Base-by-base conservation (phyloP, 2,888 invertebrate species). In the Ophonus ardosiacus region DNA sequence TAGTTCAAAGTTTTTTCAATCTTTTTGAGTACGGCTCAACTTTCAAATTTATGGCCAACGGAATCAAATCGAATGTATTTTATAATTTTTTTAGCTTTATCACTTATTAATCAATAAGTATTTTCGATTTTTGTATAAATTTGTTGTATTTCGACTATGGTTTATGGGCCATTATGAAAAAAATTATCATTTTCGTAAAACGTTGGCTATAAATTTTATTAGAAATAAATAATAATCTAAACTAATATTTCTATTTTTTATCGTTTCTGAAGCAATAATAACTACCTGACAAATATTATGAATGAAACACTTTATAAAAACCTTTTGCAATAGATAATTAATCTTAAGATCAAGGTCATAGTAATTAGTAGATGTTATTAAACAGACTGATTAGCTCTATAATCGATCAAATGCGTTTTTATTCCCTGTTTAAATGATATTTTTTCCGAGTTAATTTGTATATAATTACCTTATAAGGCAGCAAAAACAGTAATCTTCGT, bases 391-490 rank as follows among this genome's bases (percentile, higher is more conserved):
- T 76, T 76, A 76, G 17, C 24, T 76, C 17, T 18, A 24, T 51
- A 76, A 76, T 76, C 76, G 51, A 76, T 76, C 76, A 76, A 76
- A 76, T 18, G 18, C 43, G 43, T 76, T 76, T 51, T 76, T 68
- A n/a, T 68, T 13, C 7, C n/a, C 0, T 43, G 17, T 76, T 51
- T 76, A 76, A 76, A 76, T 76, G 68, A 76, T 31, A 76, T 43
- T 76, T 76, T 76, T 76, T 51, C n/a, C 6, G 10, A 3, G 56
- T 51, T 76, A 76, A 76, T 76, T 51, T 51, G 76, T 76, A 51
- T 76, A 76, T 76, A 76, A 76, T 76, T 76, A 76, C 76, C 76
- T 51, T 76, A 76, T 76, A 76, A 43, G 76, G 76, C 18, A 76
- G 21, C 17, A 76, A 51, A 51, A 76, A 76, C 43, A 76, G 18